A percentile compares a stretch with the other conserved stretches of the same genome.
These are phyloP conservation scores for Proterorhinus semilunaris DNA, from an alignment of 2,113 vertebrate species.

Conservation along the genomic window DNA sequence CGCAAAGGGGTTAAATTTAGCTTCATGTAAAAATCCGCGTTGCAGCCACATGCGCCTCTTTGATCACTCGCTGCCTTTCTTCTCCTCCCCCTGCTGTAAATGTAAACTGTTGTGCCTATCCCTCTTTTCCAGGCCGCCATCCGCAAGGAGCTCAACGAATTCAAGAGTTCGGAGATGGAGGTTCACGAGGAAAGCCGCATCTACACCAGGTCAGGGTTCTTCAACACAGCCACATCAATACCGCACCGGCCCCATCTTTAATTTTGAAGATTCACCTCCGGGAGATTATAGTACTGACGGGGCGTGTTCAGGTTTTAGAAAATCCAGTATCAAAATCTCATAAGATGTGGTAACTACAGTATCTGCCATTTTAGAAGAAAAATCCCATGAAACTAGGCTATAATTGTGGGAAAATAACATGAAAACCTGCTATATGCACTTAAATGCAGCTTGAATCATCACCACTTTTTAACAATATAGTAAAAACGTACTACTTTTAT, in stretches of 20 bases:
- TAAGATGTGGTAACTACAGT: too few relatives aligned
- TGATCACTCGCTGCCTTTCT: background rate
- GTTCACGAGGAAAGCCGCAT: slow-evolving; percentile 94
- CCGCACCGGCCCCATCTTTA: too few relatives aligned
- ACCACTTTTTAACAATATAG: too few relatives aligned
- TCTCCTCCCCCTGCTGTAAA: background rate
- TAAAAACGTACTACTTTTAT: too few relatives aligned
- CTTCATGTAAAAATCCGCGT: background rate
- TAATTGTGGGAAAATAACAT: too few relatives aligned
- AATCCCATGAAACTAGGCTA: too few relatives aligned
- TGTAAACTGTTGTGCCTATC: background rate
- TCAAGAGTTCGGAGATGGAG: slow-evolving; percentile 98
- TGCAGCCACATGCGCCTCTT: background rate
- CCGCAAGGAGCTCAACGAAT: slow-evolving; percentile 95
- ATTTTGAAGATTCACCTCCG: too few relatives aligned
- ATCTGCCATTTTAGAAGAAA: too few relatives aligned
- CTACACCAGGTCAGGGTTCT: slow-evolving; percentile 85
- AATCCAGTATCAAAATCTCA: too few relatives aligned
- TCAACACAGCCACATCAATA: background rate
- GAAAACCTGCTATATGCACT: too few relatives aligned
- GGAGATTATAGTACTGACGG: background rate
- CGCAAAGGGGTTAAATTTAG: background rate
- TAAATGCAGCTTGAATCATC: too few relatives aligned
- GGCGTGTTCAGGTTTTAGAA: too few relatives aligned
- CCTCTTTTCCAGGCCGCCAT: slow-evolving; percentile 85